Percentiles rank a stretch among this genome's conserved stretches.
Evolutionary conservation across 1,140 invertebrate species (phyloP).

Genomic region (Tetramorium parvispinum): DNA sequence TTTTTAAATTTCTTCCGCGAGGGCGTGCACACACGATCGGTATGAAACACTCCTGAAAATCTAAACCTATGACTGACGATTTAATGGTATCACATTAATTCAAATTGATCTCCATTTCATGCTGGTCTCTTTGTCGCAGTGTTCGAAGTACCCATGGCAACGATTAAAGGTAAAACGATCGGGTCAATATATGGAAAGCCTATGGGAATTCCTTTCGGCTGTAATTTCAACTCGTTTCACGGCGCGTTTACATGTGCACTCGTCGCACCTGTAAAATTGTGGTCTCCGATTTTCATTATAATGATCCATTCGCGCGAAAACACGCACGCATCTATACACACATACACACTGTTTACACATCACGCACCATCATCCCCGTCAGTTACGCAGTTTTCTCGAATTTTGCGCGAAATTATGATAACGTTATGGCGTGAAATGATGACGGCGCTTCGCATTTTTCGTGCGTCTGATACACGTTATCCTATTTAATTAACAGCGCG

Average conservation of each 20-base stretch:
- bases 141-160: constrained; percentile 74
- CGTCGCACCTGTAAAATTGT: constrained; percentile 59
- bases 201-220: constrained; percentile 75
- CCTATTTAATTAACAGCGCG: constrained; percentile 35
- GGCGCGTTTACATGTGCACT: constrained; percentile 37
- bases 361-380: neutral
- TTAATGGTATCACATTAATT: constrained; percentile 72
- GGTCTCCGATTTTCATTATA: constrained; percentile 58
- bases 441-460: constrained; percentile 40
- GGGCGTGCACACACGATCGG: constrained; percentile 9
- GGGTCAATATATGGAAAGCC: constrained; percentile 69
- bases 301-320: constrained; percentile 37
- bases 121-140: constrained; percentile 75
- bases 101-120: constrained; percentile 75
- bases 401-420: constrained; percentile 41
- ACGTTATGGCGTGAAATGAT: constrained; percentile 24
- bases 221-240: constrained; percentile 67
- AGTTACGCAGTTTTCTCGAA: constrained; percentile 33
- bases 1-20: constrained; percentile 30
- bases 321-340: neutral
- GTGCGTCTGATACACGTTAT: neutral
- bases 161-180: constrained; percentile 76
- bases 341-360: neutral
- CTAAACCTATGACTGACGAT: constrained; percentile 65
- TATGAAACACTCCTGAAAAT: constrained; percentile 53